phyloP scores from a whole-genome alignment of 2,888 invertebrate genomes.

The Exephanes ischioxanthus region DNA sequence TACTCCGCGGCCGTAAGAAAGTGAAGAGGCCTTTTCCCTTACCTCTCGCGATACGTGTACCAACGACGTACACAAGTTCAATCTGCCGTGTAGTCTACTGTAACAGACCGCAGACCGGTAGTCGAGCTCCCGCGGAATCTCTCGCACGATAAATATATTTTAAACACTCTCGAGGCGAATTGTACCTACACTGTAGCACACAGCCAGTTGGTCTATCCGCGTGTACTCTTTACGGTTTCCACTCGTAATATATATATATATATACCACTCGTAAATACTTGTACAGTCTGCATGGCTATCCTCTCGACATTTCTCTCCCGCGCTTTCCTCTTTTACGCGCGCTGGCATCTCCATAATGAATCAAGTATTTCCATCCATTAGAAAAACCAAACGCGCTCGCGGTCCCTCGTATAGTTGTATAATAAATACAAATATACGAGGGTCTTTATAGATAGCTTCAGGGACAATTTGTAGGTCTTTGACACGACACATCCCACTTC shows the following conservation, averaged over 20 bases:
- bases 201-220: conserved; percentile 42
- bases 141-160: conserved; percentile 47
- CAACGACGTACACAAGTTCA: conserved; percentile 24
- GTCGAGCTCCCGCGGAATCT: conserved; percentile 22
- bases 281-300: not conserved
- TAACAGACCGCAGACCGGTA: conserved; percentile 1
- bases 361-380: conserved; percentile 39
- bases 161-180: conserved; percentile 26
- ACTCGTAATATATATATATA: conserved; percentile 9
- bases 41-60: conserved; percentile 11
- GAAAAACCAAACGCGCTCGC: conserved; percentile 15
- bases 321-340: conserved; percentile 50
- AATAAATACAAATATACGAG: conserved; percentile 34
- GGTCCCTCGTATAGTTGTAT: not conserved
- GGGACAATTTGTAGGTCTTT: conserved; percentile 63
- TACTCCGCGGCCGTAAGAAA: conserved; percentile 61
- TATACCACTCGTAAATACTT: conserved; percentile 1
- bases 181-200: not conserved
- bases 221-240: conserved; percentile 53
- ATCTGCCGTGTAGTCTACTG: conserved; percentile 48
- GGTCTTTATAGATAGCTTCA: conserved; percentile 40
- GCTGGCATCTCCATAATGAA: conserved; percentile 53
- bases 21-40: conserved; percentile 61
- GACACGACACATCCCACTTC: conserved; percentile 15
- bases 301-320: conserved; percentile 57